Evolutionary conservation across 2,113 vertebrate genomes (phyloP), one percentile per base, ranked within the genome.

Genomic region (Sapayoa aenigma): DNA sequence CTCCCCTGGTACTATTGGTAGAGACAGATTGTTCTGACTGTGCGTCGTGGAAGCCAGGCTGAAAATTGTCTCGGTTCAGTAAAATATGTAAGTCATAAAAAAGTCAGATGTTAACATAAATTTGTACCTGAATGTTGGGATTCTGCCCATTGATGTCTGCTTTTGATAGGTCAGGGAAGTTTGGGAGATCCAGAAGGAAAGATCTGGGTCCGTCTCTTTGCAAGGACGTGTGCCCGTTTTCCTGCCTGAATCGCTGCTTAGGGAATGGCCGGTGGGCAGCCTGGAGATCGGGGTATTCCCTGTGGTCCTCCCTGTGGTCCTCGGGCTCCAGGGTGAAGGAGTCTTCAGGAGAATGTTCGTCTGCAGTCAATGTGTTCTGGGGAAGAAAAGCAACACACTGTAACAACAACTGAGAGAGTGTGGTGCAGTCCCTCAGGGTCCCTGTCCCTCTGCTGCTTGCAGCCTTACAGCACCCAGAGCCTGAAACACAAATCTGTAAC

Each of bases 131-230:
- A 92, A 99, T 99, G 92, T 99, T 99, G 93, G 99, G 99, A 95
- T 99, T 99, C 97, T 99, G 99, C 50, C 99, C 98, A 81, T 99
- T 99, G 96, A 99, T 99, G 84, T 99, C 99, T 18, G 99, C 99
- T 97, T 99, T 99, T 89, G 99, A 99, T 83, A 99, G 98, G 96
- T 99, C 99, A 21, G 99, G 99, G 95, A 99, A 99, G 95, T 99
- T 99, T 94, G 99, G 98, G 67, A 99, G 98, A 94, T 99, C 99
- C 67, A 99, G 96, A 33, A 99, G 97, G 88, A 99, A 99, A 25
- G 99, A 98, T 52, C 98, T 98, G 3, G 99, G 98, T 49, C 99
- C 98, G 75, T 99, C 99, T 97, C 98, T 98, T 96, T 99, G 99
- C 74, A 99, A 79, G 52, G 97, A 98, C 7, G 98, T 97, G 21